phyloP scores from a whole-genome alignment of 2,113 vertebrate species.

The Glareola pratincola region DNA sequence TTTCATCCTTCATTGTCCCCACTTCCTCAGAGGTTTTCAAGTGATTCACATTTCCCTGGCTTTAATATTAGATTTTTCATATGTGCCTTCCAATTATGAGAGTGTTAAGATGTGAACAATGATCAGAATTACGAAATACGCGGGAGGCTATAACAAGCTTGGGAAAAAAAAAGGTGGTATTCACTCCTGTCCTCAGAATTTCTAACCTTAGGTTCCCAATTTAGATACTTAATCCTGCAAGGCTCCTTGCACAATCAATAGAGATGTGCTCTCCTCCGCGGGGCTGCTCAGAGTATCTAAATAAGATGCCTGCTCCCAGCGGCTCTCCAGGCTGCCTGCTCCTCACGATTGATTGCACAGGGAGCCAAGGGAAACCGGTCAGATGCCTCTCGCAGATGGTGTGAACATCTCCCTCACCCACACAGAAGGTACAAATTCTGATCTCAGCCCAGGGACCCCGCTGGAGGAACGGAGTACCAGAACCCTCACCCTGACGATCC shows the following conservation, averaged over 20 bases:
- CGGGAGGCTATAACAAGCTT: not conserved
- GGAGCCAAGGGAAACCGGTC: not conserved
- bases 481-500: not conserved
- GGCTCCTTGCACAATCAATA: not conserved
- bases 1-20: not conserved
- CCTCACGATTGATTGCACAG: not conserved
- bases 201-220: not conserved
- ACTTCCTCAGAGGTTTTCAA: not conserved
- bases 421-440: not conserved
- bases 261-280: accelerated
- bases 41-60: not conserved
- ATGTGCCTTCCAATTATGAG: not conserved
- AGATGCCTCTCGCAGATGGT: not conserved
- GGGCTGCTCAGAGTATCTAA: not conserved
- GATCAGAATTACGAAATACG: not conserved
- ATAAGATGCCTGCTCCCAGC: not conserved
- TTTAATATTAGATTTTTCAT: not conserved
- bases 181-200: not conserved
- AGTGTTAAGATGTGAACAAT: not conserved
- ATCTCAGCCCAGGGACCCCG: not conserved
- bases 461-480: not conserved
- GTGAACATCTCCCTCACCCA: not conserved
- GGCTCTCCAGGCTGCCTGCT: not conserved
- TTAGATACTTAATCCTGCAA: not conserved
- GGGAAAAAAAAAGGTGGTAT: not conserved